Conservation (phyloP, 2,888 invertebrate species). For the Andrena bicolor region DNA sequence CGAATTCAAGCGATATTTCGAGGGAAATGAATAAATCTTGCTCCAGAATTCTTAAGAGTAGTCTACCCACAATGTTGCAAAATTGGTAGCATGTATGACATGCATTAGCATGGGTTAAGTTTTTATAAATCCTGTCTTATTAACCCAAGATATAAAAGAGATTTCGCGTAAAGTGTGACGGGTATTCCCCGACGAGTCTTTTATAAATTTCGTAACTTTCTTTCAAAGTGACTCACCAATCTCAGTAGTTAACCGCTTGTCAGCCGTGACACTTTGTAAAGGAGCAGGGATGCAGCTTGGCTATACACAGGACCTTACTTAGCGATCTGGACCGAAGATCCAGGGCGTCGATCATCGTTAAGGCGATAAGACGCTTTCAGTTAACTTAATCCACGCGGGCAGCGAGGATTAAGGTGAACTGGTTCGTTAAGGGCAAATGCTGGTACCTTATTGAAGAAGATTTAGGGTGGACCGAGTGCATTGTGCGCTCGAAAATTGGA, state of each 20-base stretch:
- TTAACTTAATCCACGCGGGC: constrained; percentile 67
- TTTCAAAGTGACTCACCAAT: constrained; percentile 18
- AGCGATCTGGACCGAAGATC: constrained; percentile 58
- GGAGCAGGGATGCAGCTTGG: not conserved
- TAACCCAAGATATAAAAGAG: not conserved
- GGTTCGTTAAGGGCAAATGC: constrained; percentile 58
- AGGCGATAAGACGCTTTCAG: constrained; percentile 71
- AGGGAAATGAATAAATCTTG: too few species aligned
- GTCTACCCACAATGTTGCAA: too few species aligned
- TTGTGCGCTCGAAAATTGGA: constrained; percentile 10
- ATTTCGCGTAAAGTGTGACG: not conserved
- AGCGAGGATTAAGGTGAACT: constrained; percentile 66
- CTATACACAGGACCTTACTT: constrained; percentile 56
- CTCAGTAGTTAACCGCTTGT: constrained; percentile 30
- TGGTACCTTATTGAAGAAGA: constrained; percentile 41
- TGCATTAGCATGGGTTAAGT: not conserved
- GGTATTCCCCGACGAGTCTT: not conserved
- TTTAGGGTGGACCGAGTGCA: constrained; percentile 43
- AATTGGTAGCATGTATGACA: too few species aligned
- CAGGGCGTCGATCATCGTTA: constrained; percentile 73
- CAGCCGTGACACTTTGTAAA: constrained; percentile 22
- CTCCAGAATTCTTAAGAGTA: too few species aligned
- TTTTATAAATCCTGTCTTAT: not conserved
- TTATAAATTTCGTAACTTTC: constrained; percentile 15
- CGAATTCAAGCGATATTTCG: too few species aligned